Percentiles rank a stretch among this genome's conserved stretches.
Conservation (phyloP, 2,797 vertebrate species). For the Centroberyx gerrardi region DNA sequence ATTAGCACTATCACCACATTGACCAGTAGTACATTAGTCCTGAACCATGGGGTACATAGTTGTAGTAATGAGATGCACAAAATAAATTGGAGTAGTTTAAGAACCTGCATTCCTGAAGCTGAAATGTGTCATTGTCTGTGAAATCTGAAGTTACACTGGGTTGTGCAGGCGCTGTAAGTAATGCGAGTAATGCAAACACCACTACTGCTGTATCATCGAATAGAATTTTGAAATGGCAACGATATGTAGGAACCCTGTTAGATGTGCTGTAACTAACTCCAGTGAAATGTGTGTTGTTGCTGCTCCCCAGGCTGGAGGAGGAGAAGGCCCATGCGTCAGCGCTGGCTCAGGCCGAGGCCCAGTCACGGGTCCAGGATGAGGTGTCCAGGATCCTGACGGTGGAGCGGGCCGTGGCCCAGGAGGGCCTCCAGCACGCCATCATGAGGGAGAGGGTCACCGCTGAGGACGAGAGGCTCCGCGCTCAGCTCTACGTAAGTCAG, state of each 20-base stretch:
- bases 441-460: conserved; percentile 87
- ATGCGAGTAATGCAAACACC: no score
- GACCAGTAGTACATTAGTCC: no score
- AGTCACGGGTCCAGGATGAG: conserved; percentile 80
- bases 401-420: conserved; percentile 84
- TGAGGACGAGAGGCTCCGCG: conserved; percentile 89
- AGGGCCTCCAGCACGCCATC: conserved; percentile 88
- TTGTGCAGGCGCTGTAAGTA: no score
- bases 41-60: no score
- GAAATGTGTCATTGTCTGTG: background rate
- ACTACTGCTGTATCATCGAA: no score
- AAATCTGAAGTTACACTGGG: no score
- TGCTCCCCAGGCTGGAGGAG: conserved; percentile 72
- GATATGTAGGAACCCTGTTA: no score
- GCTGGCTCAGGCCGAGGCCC: conserved; percentile 68
- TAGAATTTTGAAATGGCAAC: no score
- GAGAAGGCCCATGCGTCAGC: conserved; percentile 73
- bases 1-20: conserved; percentile 19
- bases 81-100: no score
- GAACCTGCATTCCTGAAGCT: no score
- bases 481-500: conserved; percentile 89
- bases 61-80: no score
- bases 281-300: background rate
- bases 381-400: conserved; percentile 87
- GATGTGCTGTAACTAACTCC: no score